Base-by-base conservation (phyloP, 2,888 invertebrate genomes). In the Ligdia adustata region DNA sequence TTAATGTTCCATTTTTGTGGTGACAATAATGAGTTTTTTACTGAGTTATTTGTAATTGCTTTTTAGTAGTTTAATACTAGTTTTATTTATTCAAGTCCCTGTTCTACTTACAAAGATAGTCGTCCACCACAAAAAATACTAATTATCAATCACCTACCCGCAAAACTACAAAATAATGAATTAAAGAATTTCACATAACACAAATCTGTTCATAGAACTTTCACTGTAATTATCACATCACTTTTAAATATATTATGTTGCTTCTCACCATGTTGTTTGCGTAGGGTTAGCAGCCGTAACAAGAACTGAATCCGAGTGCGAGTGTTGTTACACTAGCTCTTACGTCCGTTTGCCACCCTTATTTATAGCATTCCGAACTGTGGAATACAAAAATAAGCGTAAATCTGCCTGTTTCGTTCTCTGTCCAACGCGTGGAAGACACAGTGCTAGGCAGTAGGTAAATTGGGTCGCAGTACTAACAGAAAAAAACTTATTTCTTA, bases 281-380 rank as follows among this genome's bases (percentile, higher is more conserved):
- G 66, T 75, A 70, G 79, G 75, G 74, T 78, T 77, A 77, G 68
- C 73, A 75, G 83, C 74, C 66, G 85, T 83, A 86, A 89, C 85
- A 86, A 86, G 89, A 89, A 90, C 90, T 76, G 86, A 86, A 85
- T 79, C 79, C 76, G 88, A 84, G 86, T 88, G 90, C 90, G 90
- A 88, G 87, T 90, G 88, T 75, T 82, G 83, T 87, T 87, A 89
- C 90, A 90, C 90, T 90, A 83, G 76, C 79, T 73, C 80, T 75
- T 72, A 74, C 77, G 73, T 75, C 72, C 72, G 72, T 64, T 60
- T 73, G 68, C 72, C 77, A 86, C 88, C 88, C 85, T 79, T 90
- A 90, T 90, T 88, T 90, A 90, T 90, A 90, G 74, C 79, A 82
- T 78, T 79, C 77, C 75, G 66, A 75, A 75, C 73, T 60, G 57